Base-by-base conservation (phyloP, 2,113 vertebrate species). In the Microcebus lehilahytsara region DNA sequence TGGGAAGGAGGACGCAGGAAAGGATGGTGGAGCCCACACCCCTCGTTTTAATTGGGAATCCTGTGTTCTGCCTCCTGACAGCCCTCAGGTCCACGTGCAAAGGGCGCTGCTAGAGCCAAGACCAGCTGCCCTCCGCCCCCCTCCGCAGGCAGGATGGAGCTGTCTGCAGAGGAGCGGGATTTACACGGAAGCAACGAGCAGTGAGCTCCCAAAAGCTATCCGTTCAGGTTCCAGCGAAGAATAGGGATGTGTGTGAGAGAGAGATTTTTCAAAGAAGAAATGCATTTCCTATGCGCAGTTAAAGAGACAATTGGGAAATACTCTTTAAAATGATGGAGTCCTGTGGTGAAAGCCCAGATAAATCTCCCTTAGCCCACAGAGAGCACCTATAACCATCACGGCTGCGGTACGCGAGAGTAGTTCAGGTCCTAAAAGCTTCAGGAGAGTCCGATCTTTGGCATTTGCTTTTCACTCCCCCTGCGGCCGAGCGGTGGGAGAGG, bases 261-360 rank as follows among this genome's bases (percentile, higher is more conserved):
- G 75, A 93, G 83, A 89, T 94, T 97, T 96, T 95, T 94, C 95
- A 96, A 86, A 69, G 58, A 93, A 85, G 42, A 92, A 85, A 96
- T 46, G 42, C 81, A 94, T 94, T 96, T 96, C 90, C 93, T 69
- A 86, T 64, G 67, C 1, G 2, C 64, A 13, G 77, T 94, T 97
- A 94, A 95, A 91, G 85, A 93, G 67, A 96, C 91, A 91, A 23
- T 40, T 51, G 93, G 93, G 96, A 96, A 89, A 93, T 85, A 46
- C 69, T 89, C 56, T 81, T 97, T 81, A 87, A 40, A 93, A 93
- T 93, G 97, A 97, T 97, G 69, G 89, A 92, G 93, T 83, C 91
- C 3, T 0, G 79, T 40, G 74, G 56, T 78, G 93, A 96, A 92
- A 92, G 84, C 84, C 58, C 66, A 87, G 64, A 96, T 95, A 80